Percentiles rank a stretch among this genome's conserved stretches.
Conservation (phyloP, 2,888 invertebrate genomes). For the Rhingia rostrata region DNA sequence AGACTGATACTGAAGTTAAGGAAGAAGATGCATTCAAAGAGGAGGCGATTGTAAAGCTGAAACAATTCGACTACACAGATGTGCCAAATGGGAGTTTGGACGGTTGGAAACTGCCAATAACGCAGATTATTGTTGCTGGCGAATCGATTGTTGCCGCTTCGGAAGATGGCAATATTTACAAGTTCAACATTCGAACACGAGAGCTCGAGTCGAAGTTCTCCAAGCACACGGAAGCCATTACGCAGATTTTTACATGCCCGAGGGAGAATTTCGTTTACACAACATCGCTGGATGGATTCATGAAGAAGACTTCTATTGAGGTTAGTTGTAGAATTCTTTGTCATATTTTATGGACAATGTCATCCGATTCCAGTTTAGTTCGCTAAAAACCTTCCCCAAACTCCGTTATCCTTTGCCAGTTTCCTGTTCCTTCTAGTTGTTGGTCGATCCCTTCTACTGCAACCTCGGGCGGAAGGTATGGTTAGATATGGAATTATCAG, state of each 20-base stretch:
- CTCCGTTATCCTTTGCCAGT: no score
- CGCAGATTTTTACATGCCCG: constrained; percentile 78
- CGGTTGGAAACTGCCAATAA: constrained; percentile 78
- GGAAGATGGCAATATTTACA: constrained; percentile 81
- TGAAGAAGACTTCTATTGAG: constrained; percentile 81
- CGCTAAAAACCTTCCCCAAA: no score
- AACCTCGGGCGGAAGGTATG: no score
- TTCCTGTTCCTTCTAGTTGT: no score
- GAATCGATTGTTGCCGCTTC: constrained; percentile 80
- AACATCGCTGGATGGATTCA: constrained; percentile 81
- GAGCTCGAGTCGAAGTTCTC: constrained; percentile 79
- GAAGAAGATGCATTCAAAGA: not conserved
- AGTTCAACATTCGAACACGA: constrained; percentile 79
- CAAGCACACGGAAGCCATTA: constrained; percentile 82
- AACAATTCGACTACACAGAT: constrained; percentile 68
- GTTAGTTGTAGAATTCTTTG: constrained; percentile 75
- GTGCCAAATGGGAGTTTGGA: constrained; percentile 77
- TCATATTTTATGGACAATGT: no score
- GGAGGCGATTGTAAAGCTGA: not conserved
- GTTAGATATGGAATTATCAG: no score
- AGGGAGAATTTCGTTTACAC: constrained; percentile 78
- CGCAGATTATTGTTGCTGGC: constrained; percentile 79
- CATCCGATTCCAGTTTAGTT: no score
- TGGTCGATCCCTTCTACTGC: no score
- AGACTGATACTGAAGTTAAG: constrained; percentile 12